These are phyloP conservation scores for Chrysocyon brachyurus DNA, from an alignment of 2,797 vertebrate genomes.

Conservation along the genomic window DNA sequence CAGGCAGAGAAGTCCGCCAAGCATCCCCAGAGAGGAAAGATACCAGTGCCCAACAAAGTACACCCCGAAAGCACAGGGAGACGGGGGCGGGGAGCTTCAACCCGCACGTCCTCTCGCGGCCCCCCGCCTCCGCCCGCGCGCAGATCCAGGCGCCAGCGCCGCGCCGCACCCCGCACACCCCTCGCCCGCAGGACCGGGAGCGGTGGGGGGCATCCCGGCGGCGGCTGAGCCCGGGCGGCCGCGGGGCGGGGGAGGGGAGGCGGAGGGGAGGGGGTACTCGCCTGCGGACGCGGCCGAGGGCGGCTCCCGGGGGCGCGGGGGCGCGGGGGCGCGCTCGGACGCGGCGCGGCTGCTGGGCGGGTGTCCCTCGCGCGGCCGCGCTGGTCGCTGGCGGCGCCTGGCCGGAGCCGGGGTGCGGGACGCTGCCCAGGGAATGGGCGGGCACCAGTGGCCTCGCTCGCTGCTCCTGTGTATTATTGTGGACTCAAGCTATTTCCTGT, in stretches of 20 bases:
- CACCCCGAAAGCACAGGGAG: neutral
- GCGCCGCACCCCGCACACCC: neutral
- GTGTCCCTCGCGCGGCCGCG: neutral
- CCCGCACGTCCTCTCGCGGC: neutral
- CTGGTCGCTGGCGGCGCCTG: slow-evolving; percentile 38
- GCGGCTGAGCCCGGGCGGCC: neutral
- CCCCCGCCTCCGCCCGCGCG: neutral
- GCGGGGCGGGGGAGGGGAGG: neutral
- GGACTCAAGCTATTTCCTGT: slow-evolving; percentile 84
- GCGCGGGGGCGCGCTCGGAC: neutral
- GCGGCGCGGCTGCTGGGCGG: neutral
- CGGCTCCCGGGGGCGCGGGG: neutral
- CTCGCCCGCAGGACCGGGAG: neutral
- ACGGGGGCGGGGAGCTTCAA: neutral
- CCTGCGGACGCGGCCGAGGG: slow-evolving; percentile 41
- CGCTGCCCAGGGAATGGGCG: slow-evolving; percentile 55
- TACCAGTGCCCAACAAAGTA: neutral
- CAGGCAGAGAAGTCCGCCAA: neutral
- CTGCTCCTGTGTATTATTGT: slow-evolving; percentile 73
- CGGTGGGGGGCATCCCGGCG: too few relatives aligned
- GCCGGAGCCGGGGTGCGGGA: neutral
- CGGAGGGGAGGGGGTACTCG: slow-evolving; percentile 33
- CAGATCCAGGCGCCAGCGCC: neutral
- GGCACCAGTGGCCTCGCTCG: slow-evolving; percentile 44
- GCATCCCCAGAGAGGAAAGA: neutral